These are phyloP conservation scores for Hydropsyche tenuis DNA, from an alignment of 1,140 invertebrate species.

Conservation along the genomic window DNA sequence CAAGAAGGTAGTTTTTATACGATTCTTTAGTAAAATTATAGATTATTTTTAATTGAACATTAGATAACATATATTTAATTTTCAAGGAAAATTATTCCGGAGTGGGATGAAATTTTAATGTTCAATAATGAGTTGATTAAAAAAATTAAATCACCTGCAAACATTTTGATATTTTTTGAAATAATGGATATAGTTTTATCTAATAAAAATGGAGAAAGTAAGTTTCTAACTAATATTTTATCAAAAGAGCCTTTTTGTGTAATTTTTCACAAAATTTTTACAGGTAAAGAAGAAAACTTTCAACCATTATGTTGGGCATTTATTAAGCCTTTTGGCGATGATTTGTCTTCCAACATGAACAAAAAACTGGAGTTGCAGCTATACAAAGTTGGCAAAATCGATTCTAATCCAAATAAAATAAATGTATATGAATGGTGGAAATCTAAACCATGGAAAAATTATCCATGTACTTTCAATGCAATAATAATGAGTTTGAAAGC, in stretches of 20 bases:
- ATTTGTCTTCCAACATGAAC: conserved; percentile 48
- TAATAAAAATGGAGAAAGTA: not conserved
- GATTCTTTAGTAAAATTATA: conserved; percentile 1
- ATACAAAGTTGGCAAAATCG: conserved; percentile 46
- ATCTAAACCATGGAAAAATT: conserved; percentile 51
- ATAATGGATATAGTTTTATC: conserved; percentile 47
- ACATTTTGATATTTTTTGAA: conserved; percentile 53
- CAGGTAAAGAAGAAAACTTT: too few species aligned
- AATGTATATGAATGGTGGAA: conserved; percentile 52
- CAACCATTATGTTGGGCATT: conserved; percentile 53
- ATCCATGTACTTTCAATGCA: conserved; percentile 52
- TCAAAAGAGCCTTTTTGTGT: too few species aligned
- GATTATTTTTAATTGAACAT: conserved; percentile 14
- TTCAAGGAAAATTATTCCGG: conserved; percentile 51
- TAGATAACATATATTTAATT: conserved; percentile 23
- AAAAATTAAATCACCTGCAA: conserved; percentile 44
- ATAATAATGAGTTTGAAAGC: conserved; percentile 48
- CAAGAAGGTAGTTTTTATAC: conserved; percentile 49
- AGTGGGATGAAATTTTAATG: conserved; percentile 53
- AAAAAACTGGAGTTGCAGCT: conserved; percentile 53
- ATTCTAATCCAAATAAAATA: conserved; percentile 38
- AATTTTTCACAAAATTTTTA: too few species aligned
- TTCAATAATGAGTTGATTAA: conserved; percentile 52
- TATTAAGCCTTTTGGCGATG: conserved; percentile 50
- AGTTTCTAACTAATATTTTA: too few species aligned